These are phyloP conservation scores for Caenorhabditis panamensis DNA, from an alignment of 2,888 invertebrate genomes.

Conservation along the genomic window DNA sequence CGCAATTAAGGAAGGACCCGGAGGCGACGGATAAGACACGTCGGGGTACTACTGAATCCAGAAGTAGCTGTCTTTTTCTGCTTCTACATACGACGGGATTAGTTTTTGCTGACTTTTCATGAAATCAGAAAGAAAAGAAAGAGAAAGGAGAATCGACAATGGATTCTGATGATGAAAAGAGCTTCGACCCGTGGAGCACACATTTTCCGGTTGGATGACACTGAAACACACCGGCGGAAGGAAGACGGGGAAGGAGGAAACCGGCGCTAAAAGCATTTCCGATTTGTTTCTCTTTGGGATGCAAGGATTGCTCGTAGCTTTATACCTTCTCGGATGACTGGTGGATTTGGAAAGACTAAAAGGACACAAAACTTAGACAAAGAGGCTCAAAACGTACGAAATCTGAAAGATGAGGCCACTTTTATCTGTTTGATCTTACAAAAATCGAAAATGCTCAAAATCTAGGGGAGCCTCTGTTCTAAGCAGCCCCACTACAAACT, in stretches of 20 bases:
- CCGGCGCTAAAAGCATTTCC: conserved; percentile 36
- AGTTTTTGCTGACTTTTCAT: conserved; percentile 7
- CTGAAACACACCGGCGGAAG: conserved; percentile 37
- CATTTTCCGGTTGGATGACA: conserved; percentile 57
- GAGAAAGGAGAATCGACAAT: neutral
- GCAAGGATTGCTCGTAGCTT: no score
- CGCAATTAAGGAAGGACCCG: conserved; percentile 9
- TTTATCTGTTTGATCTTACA: no score
- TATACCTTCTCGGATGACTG: neutral
- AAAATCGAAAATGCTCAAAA: no score
- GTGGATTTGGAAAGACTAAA: neutral
- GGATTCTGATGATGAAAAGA: neutral
- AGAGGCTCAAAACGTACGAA: no score
- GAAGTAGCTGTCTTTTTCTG: conserved; percentile 22
- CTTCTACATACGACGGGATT: neutral
- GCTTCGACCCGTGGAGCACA: no score
- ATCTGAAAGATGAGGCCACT: no score
- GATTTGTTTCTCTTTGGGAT: neutral
- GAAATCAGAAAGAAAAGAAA: neutral
- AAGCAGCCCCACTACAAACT: no score
- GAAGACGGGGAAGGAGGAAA: neutral
- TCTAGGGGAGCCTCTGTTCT: no score
- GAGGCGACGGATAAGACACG: neutral
- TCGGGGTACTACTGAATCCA: conserved; percentile 37
- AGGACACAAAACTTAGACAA: no score